phyloP scores from a whole-genome alignment of 2,797 vertebrate species.

The Botia almorhae region DNA sequence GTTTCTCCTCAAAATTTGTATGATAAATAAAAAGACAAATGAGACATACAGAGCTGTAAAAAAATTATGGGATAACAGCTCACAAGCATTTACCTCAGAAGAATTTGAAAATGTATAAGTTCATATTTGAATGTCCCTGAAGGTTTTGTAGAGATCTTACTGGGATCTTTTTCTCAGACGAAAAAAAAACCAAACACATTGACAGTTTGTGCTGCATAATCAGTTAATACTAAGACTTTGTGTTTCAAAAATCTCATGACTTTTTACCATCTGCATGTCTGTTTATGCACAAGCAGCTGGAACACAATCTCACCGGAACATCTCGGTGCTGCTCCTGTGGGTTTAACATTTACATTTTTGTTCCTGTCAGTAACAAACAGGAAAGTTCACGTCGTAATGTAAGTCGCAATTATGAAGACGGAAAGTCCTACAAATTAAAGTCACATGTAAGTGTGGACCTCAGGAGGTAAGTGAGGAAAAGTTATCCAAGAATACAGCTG shows the following conservation, averaged over 20 bases:
- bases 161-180: too few species aligned
- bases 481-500: background rate
- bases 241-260: conserved; percentile 35
- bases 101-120: too few species aligned
- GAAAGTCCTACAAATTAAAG: background rate
- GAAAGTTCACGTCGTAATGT: background rate
- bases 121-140: too few species aligned
- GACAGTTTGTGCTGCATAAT: conserved; percentile 40
- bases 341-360: background rate
- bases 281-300: conserved; percentile 43
- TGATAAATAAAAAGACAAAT: too few species aligned
- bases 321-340: conserved; percentile 31
- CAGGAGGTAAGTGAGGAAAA: background rate
- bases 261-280: conserved; percentile 10
- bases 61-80: too few species aligned
- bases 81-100: too few species aligned
- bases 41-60: too few species aligned
- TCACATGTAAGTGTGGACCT: too few species aligned
- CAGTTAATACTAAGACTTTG: conserved; percentile 42
- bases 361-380: background rate
- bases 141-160: too few species aligned
- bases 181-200: conserved; percentile 37
- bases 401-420: background rate
- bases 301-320: conserved; percentile 15
- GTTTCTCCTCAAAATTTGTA: too few species aligned